Conservation (phyloP, 2,113 vertebrate species). For the Anser cygnoides region DNA sequence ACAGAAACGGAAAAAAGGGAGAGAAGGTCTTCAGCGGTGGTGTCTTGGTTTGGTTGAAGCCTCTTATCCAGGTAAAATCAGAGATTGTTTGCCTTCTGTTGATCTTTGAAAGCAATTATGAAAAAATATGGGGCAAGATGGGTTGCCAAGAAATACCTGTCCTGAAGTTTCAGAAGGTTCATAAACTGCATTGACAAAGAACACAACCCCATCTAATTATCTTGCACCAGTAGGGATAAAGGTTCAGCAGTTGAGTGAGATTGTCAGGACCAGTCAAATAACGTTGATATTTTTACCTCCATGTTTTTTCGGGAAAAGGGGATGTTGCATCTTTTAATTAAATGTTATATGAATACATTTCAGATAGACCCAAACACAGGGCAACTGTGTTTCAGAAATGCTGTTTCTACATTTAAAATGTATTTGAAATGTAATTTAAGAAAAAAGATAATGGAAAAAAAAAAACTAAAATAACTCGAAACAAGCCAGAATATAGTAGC, state of each 20-base stretch:
- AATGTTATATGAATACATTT: constrained; percentile 82
- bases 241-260: constrained; percentile 65
- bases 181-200: constrained; percentile 29
- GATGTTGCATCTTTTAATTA: constrained; percentile 76
- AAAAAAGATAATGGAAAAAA: constrained; percentile 76
- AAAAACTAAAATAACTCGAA: constrained; percentile 78
- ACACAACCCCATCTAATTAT: constrained; percentile 5
- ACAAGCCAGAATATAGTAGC: constrained; percentile 81
- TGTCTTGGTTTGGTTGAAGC: neutral
- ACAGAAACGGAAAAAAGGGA: neutral
- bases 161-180: constrained; percentile 64
- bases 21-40: neutral
- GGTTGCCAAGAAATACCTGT: constrained; percentile 47
- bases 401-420: constrained; percentile 76
- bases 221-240: constrained; percentile 64
- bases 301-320: constrained; percentile 29
- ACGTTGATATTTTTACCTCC: constrained; percentile 66
- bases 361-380: constrained; percentile 77
- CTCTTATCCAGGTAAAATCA: neutral
- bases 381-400: constrained; percentile 73
- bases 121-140: constrained; percentile 24
- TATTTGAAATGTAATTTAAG: constrained; percentile 79
- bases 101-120: constrained; percentile 51
- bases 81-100: constrained; percentile 43
- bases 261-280: constrained; percentile 66